Evolutionary conservation across 2,797 vertebrate genomes (phyloP).

Genomic region (Lepilemur ruficaudatus): DNA sequence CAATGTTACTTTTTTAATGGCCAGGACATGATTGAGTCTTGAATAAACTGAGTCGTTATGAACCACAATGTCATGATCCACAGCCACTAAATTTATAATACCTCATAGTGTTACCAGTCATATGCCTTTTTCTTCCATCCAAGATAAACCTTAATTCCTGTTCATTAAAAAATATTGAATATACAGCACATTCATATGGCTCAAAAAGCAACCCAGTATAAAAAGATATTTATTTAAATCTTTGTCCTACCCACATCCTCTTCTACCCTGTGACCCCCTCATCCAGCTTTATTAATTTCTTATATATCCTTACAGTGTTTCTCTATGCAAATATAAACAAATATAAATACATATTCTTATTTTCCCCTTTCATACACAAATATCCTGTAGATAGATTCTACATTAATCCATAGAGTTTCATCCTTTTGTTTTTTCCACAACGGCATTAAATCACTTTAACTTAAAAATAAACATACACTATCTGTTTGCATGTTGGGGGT

Average conservation of each 20-base stretch:
- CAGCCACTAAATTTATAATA: neutral
- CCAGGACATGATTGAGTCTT: neutral
- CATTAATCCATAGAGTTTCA: neutral
- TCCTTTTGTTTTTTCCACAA: neutral
- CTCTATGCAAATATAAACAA: neutral
- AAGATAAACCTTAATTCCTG: conserved; percentile 19
- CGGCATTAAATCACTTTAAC: neutral
- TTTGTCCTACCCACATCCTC: neutral
- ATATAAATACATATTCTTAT: neutral
- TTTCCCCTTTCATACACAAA: neutral
- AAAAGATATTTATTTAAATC: neutral
- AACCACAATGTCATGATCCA: neutral
- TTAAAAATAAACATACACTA: neutral
- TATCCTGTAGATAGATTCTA: neutral
- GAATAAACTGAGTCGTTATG: neutral
- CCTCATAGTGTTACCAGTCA: neutral
- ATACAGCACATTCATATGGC: neutral
- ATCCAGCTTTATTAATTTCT: neutral
- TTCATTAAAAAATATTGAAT: neutral
- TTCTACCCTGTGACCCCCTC: neutral
- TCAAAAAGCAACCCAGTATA: neutral
- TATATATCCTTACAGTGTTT: neutral
- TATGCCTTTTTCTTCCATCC: neutral
- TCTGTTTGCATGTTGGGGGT: neutral
- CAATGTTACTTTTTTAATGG: neutral